These are phyloP conservation scores for Drosophila antonietae DNA, from an alignment of 2,888 invertebrate species.

Conservation along the genomic window DNA sequence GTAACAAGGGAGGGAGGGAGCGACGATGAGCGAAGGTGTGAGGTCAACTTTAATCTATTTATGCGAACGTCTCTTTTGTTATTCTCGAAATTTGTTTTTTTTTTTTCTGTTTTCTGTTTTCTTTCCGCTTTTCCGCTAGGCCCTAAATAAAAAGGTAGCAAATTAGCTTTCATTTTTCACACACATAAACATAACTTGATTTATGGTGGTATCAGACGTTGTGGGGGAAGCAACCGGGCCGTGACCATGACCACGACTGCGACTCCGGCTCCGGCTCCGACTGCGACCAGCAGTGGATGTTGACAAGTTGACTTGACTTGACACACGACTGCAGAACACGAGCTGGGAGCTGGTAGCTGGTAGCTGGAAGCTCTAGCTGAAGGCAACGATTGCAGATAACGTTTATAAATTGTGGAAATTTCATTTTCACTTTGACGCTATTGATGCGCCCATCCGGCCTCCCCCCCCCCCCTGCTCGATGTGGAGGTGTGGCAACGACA, in stretches of 20 bases:
- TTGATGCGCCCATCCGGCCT: slow-evolving; percentile 13
- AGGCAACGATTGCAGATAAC: slow-evolving; percentile 64
- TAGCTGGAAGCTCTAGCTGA: slow-evolving; percentile 15
- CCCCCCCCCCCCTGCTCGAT: not conserved
- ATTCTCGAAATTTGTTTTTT: slow-evolving; percentile 14
- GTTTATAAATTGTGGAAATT: slow-evolving; percentile 79
- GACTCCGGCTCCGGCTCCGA: not conserved
- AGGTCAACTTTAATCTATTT: slow-evolving; percentile 51
- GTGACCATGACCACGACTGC: slow-evolving; percentile 33
- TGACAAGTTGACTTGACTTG: slow-evolving; percentile 64
- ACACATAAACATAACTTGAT: slow-evolving; percentile 78
- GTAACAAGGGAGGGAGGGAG: not conserved
- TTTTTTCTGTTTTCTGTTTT: not conserved
- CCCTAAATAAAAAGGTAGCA: slow-evolving; percentile 71
- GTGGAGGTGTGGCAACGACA: slow-evolving; percentile 1
- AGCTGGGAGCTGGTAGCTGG: slow-evolving; percentile 4
- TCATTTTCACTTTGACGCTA: slow-evolving; percentile 66
- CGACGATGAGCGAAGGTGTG: not conserved
- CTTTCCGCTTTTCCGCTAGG: slow-evolving; percentile 31
- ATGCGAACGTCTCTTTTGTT: slow-evolving; percentile 56
- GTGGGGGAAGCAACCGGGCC: slow-evolving; percentile 10
- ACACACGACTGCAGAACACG: not conserved
- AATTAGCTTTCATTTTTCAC: slow-evolving; percentile 79
- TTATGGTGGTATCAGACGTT: slow-evolving; percentile 55
- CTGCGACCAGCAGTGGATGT: slow-evolving; percentile 38